A percentile compares a stretch with the other conserved stretches of the same genome.
Conservation (phyloP, 1,140 invertebrate species). For the Drosophila busckii region DNA sequence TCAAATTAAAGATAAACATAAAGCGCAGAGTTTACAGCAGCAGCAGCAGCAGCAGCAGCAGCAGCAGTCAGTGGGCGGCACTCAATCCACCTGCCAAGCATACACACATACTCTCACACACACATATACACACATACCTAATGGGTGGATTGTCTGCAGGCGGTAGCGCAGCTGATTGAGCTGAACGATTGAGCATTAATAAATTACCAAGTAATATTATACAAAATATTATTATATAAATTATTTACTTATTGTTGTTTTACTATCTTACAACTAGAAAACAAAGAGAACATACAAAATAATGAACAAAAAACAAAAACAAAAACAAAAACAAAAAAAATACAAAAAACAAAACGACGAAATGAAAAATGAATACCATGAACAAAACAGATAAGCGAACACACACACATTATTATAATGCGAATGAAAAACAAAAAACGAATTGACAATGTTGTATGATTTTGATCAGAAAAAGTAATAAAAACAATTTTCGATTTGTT, state of each 20-base stretch:
- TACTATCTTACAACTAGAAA: constrained; percentile 70
- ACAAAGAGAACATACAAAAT: constrained; percentile 46
- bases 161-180: constrained; percentile 4
- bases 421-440: constrained; percentile 46
- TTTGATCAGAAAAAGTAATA: constrained; percentile 78
- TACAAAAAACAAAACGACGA: constrained; percentile 32
- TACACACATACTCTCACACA: too few relatives aligned
- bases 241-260: constrained; percentile 76
- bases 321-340: constrained; percentile 31
- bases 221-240: constrained; percentile 76
- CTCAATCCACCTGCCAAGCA: neutral
- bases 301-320: constrained; percentile 43
- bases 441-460: constrained; percentile 79
- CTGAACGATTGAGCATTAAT: constrained; percentile 64
- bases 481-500: constrained; percentile 79
- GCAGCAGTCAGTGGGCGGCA: too few relatives aligned
- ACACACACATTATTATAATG: constrained; percentile 59
- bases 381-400: constrained; percentile 49
- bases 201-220: constrained; percentile 77
- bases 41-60: constrained; percentile 9
- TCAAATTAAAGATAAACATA: constrained; percentile 50
- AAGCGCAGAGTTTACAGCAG: constrained; percentile 17
- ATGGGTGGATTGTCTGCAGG: too few relatives aligned
- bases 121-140: too few relatives aligned
- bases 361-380: too few relatives aligned